Percentiles rank a stretch among this genome's conserved stretches.
phyloP scores from a whole-genome alignment of 1,140 invertebrate genomes.

The Diorhabda elongata region DNA sequence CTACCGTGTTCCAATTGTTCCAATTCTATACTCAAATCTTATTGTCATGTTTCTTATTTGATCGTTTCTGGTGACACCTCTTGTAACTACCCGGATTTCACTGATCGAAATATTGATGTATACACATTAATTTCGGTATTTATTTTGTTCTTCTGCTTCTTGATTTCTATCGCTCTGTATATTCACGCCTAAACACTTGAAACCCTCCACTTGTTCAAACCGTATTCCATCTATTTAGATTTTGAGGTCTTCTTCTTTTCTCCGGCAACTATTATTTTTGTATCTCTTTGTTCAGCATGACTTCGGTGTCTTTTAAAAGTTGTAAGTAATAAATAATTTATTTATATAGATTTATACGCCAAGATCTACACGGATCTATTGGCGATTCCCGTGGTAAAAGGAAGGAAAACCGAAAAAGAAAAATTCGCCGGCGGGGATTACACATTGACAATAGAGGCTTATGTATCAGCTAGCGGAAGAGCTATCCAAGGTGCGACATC shows the following conservation, averaged over 20 bases:
- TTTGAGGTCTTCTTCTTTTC: too few relatives aligned
- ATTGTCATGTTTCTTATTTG: too few relatives aligned
- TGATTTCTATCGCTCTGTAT: too few relatives aligned
- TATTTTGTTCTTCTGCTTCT: background rate
- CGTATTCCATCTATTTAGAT: too few relatives aligned
- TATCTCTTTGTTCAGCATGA: too few relatives aligned
- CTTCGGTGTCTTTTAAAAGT: too few relatives aligned
- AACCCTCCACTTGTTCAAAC: background rate
- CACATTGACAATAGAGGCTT: conserved; percentile 96
- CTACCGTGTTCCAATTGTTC: too few relatives aligned
- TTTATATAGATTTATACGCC: conserved; percentile 71
- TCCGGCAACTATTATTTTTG: too few relatives aligned
- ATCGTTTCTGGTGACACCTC: too few relatives aligned
- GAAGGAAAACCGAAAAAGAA: conserved; percentile 97
- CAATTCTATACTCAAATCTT: too few relatives aligned
- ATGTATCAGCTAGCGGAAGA: conserved; percentile 88
- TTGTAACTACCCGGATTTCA: too few relatives aligned
- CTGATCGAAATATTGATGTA: too few relatives aligned
- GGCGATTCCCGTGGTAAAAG: conserved; percentile 93
- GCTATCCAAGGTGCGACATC: conserved; percentile 97
- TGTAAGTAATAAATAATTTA: background rate
- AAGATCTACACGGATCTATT: conserved; percentile 87
- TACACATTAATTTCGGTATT: background rate
- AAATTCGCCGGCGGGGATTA: conserved; percentile 98
- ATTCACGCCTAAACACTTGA: conserved; percentile 1